Conservation (phyloP, 1,140 invertebrate genomes). For the Aleiodes sp. region DNA sequence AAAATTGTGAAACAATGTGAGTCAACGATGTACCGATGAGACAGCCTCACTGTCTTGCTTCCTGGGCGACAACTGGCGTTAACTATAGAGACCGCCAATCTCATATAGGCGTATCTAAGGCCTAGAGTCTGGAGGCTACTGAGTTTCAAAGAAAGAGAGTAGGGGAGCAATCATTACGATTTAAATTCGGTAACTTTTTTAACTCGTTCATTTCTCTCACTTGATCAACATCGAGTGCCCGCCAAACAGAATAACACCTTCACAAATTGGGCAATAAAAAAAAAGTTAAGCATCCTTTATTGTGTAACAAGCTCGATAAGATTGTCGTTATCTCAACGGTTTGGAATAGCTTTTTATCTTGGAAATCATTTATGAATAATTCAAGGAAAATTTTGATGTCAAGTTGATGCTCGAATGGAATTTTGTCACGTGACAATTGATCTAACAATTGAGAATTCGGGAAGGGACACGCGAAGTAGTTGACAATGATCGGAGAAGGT, state of each 20-base stretch:
- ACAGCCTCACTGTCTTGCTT: conserved; percentile 47
- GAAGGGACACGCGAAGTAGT: not conserved
- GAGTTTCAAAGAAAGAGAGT: conserved; percentile 33
- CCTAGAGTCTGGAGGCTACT: conserved; percentile 42
- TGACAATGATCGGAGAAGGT: not conserved
- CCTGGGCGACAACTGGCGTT: conserved; percentile 53
- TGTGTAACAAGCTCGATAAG: too few species aligned
- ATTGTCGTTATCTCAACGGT: too few species aligned
- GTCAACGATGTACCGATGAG: not conserved
- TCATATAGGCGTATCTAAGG: conserved; percentile 54
- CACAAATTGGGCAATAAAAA: too few species aligned
- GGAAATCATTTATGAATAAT: too few species aligned
- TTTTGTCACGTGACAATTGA: not conserved
- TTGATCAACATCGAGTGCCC: conserved; percentile 39
- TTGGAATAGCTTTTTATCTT: too few species aligned
- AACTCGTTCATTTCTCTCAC: not conserved
- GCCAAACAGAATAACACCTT: too few species aligned
- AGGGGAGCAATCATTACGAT: conserved; percentile 20
- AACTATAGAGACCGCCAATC: conserved; percentile 51
- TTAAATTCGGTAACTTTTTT: not conserved
- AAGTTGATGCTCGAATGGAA: too few species aligned
- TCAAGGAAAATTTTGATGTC: too few species aligned
- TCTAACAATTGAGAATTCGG: not conserved
- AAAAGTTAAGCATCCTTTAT: too few species aligned
- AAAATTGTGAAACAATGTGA: too few species aligned